These are phyloP conservation scores for Lottia gigantea DNA, from an alignment of 2,888 invertebrate genomes.

Conservation along the genomic window DNA sequence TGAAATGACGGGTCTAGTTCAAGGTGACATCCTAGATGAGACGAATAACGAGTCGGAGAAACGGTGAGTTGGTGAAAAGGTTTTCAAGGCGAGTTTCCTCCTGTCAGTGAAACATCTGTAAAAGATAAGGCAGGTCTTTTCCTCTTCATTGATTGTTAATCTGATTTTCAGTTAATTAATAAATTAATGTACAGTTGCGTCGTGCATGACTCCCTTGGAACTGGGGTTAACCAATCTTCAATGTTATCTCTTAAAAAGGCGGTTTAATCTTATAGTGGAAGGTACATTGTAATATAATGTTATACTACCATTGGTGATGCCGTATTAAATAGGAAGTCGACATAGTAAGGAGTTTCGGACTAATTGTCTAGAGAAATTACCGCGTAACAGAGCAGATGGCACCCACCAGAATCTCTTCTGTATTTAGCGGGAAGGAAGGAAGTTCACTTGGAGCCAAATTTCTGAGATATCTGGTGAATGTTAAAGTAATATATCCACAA, in stretches of 20 bases:
- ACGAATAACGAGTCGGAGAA: not conserved
- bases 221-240: too few relatives aligned
- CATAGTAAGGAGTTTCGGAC: too few relatives aligned
- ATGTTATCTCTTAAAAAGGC: too few relatives aligned
- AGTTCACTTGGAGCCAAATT: conserved; percentile 10
- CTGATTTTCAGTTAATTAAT: not conserved
- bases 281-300: too few relatives aligned
- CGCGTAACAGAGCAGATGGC: not conserved
- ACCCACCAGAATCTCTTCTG: not conserved
- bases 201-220: too few relatives aligned
- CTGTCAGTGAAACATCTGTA: conserved; percentile 4
- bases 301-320: too few relatives aligned
- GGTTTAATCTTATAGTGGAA: too few relatives aligned
- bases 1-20: too few relatives aligned
- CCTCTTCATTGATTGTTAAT: not conserved
- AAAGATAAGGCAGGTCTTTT: not conserved
- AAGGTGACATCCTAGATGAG: not conserved
- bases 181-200: too few relatives aligned
- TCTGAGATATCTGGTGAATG: not conserved
- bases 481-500: too few relatives aligned
- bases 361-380: too few relatives aligned
- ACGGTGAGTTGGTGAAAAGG: not conserved
- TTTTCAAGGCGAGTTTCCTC: not conserved
- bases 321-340: too few relatives aligned
- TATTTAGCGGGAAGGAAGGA: not conserved